phyloP scores from a whole-genome alignment of 1,140 invertebrate species.

The Pteromalus puparum region DNA sequence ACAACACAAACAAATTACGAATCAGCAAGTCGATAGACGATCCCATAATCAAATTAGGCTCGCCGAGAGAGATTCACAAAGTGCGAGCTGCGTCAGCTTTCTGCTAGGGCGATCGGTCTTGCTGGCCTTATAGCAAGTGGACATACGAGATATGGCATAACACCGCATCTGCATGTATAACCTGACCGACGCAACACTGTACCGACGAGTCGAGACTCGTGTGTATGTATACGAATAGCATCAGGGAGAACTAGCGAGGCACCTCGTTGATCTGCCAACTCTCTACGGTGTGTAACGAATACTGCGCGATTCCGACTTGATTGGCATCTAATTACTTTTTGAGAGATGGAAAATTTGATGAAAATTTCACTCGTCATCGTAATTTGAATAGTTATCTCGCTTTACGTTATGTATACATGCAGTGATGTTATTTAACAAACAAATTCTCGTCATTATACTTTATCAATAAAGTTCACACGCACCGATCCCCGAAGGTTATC shows the following conservation, averaged over 20 bases:
- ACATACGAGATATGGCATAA: neutral
- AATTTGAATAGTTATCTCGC: too few relatives aligned
- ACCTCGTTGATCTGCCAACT: neutral
- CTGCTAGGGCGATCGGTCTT: conserved; percentile 10
- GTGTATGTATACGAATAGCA: neutral
- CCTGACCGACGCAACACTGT: neutral
- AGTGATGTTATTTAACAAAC: neutral
- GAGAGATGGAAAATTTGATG: too few relatives aligned
- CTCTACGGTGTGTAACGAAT: neutral
- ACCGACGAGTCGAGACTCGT: neutral
- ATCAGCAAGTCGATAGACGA: neutral
- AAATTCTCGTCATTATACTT: neutral
- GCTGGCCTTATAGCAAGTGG: neutral
- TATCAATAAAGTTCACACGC: neutral
- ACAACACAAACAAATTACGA: neutral
- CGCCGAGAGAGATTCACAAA: neutral
- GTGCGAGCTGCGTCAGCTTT: neutral
- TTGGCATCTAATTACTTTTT: neutral
- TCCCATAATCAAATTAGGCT: neutral
- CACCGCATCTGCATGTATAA: neutral
- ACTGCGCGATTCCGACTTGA: neutral
- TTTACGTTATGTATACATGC: too few relatives aligned
- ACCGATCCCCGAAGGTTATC: conserved; percentile 13
- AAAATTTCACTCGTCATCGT: neutral
- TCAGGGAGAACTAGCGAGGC: conserved; percentile 9